Evolutionary conservation across 2,888 invertebrate species (phyloP), one percentile per base, ranked within the genome.

Genomic region (Ariolimax columbianus): DNA sequence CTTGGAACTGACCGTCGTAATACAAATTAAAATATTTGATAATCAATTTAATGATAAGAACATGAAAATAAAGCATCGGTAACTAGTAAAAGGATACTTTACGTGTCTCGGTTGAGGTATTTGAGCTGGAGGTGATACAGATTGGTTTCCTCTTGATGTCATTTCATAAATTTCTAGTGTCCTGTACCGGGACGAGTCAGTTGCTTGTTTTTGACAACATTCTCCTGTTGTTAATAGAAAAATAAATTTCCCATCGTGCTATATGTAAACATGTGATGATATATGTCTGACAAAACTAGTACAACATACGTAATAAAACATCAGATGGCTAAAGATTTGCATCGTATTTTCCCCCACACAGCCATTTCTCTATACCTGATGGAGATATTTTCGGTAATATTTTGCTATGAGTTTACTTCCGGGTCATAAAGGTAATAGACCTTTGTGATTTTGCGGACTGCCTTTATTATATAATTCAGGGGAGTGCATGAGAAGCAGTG

Each of bases 141-240:
- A 90, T 88, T 91, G 89, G 90, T 90, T 91, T 86, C 90, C 90
- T 90, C 90, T 91, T 89, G 88, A 90, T 89, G 90, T 91, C 92
- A 91, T 92, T 91, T 91, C 92, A 92, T 90, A 90, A 89, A 90
- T 90, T 91, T 90, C 89, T 86, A 84, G 85, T 91, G 91, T 91
- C 91, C 92, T 90, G 89, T 88, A 89, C 86, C 89, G 90, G 91
- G 92, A 91, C 91, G 91, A 88, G 89, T 90, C 88, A 88, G 89
- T 88, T 89, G 91, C 92, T 91, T 91, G 91, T 91, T 92, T 90
- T 91, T 91, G 91, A 92, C 91, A 91, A 90, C 91, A 90, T 89
- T 92, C 92, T 91, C 92, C 92, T 92, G 88, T 86, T 83, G 86
- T 73, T 79, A 86, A 86, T 33, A 88, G 83, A 89, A 90, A 91